phyloP scores from a whole-genome alignment of 1,140 invertebrate genomes.

The Mesaphorura yosii region DNA sequence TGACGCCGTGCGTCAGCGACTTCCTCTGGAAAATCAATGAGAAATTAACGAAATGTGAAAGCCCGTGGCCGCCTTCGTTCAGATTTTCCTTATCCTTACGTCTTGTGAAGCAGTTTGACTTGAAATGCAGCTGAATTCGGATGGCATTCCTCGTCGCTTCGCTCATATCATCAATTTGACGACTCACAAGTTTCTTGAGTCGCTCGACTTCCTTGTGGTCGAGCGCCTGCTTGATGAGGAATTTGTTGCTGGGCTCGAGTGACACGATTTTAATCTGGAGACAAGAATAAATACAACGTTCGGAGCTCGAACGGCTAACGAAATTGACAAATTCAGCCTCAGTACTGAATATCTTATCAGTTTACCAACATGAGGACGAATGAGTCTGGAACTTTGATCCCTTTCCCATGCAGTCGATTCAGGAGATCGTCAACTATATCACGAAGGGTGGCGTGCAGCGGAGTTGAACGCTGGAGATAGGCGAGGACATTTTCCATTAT shows the following conservation, averaged over 20 bases:
- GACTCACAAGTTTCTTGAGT: slow-evolving; percentile 10
- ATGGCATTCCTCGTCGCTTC: slow-evolving; percentile 4
- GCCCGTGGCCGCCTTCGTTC: not conserved
- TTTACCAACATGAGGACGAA: too few relatives aligned
- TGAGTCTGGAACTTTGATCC: too few relatives aligned
- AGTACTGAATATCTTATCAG: too few relatives aligned
- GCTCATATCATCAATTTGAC: slow-evolving; percentile 4
- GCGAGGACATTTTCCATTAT: too few relatives aligned
- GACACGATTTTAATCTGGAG: slow-evolving; percentile 12
- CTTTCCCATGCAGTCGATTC: too few relatives aligned
- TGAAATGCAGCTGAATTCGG: slow-evolving; percentile 16
- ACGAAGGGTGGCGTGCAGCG: too few relatives aligned
- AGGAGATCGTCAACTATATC: too few relatives aligned
- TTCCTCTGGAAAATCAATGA: not conserved
- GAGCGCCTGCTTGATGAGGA: slow-evolving; percentile 11
- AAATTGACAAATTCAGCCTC: too few relatives aligned
- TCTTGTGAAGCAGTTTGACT: not conserved
- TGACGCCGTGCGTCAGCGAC: not conserved
- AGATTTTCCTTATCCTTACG: not conserved
- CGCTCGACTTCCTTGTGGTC: slow-evolving; percentile 11
- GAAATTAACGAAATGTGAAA: not conserved
- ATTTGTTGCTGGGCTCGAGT: slow-evolving; percentile 16
- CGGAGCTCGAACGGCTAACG: too few relatives aligned
- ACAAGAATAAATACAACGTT: too few relatives aligned
- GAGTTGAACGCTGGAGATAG: too few relatives aligned